Percentiles rank a stretch among this genome's conserved stretches.
Evolutionary conservation across 2,888 invertebrate genomes (phyloP).

Genomic region (Cephus nigrinus): DNA sequence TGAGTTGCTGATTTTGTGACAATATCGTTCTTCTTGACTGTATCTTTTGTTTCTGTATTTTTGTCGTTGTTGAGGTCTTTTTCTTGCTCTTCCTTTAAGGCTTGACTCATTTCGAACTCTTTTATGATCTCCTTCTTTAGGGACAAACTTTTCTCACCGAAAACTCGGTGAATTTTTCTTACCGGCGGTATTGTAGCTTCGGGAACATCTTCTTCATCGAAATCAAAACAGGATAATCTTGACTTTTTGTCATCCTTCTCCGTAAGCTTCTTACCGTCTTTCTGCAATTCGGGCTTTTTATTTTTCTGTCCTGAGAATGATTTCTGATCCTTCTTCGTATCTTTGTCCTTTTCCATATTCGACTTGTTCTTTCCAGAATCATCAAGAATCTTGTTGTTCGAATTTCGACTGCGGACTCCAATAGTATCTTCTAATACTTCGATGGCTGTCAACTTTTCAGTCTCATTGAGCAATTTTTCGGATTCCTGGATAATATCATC

Average conservation of each 20-base stretch:
- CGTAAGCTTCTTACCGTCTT: conserved; percentile 40
- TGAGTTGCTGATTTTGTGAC: not conserved
- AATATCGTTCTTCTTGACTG: conserved; percentile 9
- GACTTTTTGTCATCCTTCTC: conserved; percentile 65
- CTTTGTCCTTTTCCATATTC: conserved; percentile 6
- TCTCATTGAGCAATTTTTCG: conserved; percentile 56
- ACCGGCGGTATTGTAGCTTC: conserved; percentile 70
- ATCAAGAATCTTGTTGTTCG: conserved; percentile 23
- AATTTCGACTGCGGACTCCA: conserved; percentile 16
- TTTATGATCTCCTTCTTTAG: conserved; percentile 62
- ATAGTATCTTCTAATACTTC: conserved; percentile 29
- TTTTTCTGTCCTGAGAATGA: conserved; percentile 22
- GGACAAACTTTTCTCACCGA: conserved; percentile 57
- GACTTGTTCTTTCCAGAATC: conserved; percentile 18
- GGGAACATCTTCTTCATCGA: conserved; percentile 79
- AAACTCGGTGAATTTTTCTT: conserved; percentile 76
- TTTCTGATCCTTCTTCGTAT: conserved; percentile 26
- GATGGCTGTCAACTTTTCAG: conserved; percentile 48
- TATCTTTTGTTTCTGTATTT: conserved; percentile 29
- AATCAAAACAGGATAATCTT: conserved; percentile 80
- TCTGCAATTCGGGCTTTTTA: conserved; percentile 56
- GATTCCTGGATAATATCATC: conserved; percentile 50
- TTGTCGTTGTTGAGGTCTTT: conserved; percentile 28
- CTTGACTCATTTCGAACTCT: conserved; percentile 62
- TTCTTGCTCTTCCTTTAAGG: conserved; percentile 51